Evolutionary conservation across 2,888 invertebrate species (phyloP), one percentile per base, ranked within the genome.

Genomic region (Noctua janthe): DNA sequence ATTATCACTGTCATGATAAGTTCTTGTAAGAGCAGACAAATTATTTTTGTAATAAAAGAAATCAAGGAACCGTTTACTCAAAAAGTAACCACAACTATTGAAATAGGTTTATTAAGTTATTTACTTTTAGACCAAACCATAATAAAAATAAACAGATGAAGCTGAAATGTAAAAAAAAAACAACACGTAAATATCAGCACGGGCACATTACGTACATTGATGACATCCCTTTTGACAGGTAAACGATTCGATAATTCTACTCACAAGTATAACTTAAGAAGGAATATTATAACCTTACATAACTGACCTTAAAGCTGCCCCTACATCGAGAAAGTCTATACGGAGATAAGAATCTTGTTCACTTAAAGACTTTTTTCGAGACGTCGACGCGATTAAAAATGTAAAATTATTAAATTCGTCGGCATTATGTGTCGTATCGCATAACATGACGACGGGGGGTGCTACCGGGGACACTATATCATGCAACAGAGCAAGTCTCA

Each of bases 401-500:
- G 85, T 87, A 87, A 90, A 91, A 91, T 89, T 90, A 91, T 90
- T 89, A 89, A 91, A 93, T 91, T 92, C 88, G 93, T 94, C 94
- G 94, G 93, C 93, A 91, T 89, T 92, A 94, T 93, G 94, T 95
- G 95, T 95, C 93, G 95, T 95, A 93, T 93, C 94, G 93, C 94
- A 94, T 96, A 94, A 93, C 95, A 90, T 87, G 90, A 75, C 96
- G 91, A 94, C 95, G 91, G 96, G 97, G 94, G 96, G 94, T 93
- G 96, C 97, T 96, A 97, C 97, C 91, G 96, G 93, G 88, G 92
- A 91, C 91, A 91, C 90, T 94, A 94, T 94, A 94, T 94, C 94
- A 94, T 91, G 89, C 87, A 81, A 83, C 87, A 78, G 85, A 87
- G 81, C 86, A 89, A 87, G 81, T 77, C 88, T 76, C 74, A 89